A percentile compares a stretch with the other conserved stretches of the same genome.
phyloP scores from a whole-genome alignment of 2,797 vertebrate genomes.

The Epinephelus malabaricus region DNA sequence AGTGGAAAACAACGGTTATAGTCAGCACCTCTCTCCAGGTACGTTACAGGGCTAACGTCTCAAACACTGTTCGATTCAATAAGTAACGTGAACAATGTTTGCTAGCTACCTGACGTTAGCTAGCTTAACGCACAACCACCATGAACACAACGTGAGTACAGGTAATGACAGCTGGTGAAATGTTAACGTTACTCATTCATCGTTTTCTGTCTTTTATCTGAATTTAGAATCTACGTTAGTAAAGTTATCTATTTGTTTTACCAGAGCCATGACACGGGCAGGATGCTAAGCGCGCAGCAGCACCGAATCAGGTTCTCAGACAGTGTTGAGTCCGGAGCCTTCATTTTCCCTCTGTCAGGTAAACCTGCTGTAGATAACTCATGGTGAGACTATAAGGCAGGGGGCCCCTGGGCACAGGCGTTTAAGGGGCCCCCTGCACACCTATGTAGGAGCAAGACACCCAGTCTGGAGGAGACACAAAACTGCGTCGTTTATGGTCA shows the following conservation, averaged over 20 bases:
- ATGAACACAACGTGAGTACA: no score
- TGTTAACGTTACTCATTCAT: not conserved
- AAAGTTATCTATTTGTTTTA: not conserved
- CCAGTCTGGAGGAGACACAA: no score
- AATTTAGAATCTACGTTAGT: not conserved
- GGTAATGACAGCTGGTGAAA: no score
- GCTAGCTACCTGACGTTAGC: not conserved
- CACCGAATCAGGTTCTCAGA: constrained; percentile 92
- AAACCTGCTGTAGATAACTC: constrained; percentile 34
- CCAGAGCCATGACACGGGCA: constrained; percentile 86
- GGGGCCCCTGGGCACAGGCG: no score
- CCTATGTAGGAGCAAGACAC: no score
- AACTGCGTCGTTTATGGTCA: no score
- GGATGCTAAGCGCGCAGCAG: constrained; percentile 84
- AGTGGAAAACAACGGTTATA: constrained; percentile 92
- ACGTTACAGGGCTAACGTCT: not conserved
- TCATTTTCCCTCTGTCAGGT: constrained; percentile 96
- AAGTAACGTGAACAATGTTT: not conserved
- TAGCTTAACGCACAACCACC: not conserved
- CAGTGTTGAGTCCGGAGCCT: constrained; percentile 85
- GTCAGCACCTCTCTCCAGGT: constrained; percentile 91
- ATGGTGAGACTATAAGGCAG: no score
- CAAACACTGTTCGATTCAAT: not conserved
- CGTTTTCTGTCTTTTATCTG: rapidly evolving
- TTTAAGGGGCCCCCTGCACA: no score